Evolutionary conservation across 2,888 invertebrate genomes (phyloP), one percentile per base, ranked within the genome.

Genomic region (Cerastis rubricosa): DNA sequence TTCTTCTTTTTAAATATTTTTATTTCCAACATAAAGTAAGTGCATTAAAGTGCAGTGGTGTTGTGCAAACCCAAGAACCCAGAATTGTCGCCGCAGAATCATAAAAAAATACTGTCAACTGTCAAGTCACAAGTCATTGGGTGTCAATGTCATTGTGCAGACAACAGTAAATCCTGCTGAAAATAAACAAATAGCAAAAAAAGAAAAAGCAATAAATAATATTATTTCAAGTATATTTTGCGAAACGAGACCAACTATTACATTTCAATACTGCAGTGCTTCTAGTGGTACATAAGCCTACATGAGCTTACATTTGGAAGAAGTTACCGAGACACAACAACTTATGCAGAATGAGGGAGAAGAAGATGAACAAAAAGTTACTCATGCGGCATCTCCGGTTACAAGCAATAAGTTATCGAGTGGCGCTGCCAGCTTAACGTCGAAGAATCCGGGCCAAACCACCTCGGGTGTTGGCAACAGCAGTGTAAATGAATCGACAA

Each of bases 281-380:
- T 47, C 5, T 51, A 40, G 49, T n/a, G 45, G 14, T 54, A 43
- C 54, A 22, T 29, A 72, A 57, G 80, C 79, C 88, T 92, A 90
- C 91, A 96, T 96, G 96, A 96, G 95, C 94, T 94, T 95, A 88
- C 93, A 95, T 88, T 91, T 95, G 76, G 96, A 96, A 90, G 96
- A 96, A 92, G 94, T 92, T 45, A 96, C 94, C 94, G 96, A 96
- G 91, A 96, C 96, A 6, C 96, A 96, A 87, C 96, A 96, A 93
- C 94, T 96, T 80, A 96, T 96, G 96, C 95, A 96, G 90, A 95
- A 96, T 96, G 96, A 96, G 82, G 91, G 91, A 25, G 96, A 96
- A 84, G 96, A 96, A 85, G 96, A 96, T 74, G 96, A 96, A 83
- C 94, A 93, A 74, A 95, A 95, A 86, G 89, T 91, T 68, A 90